Evolutionary conservation across 2,888 invertebrate species (phyloP).

Genomic region (Drosophila anomelani): DNA sequence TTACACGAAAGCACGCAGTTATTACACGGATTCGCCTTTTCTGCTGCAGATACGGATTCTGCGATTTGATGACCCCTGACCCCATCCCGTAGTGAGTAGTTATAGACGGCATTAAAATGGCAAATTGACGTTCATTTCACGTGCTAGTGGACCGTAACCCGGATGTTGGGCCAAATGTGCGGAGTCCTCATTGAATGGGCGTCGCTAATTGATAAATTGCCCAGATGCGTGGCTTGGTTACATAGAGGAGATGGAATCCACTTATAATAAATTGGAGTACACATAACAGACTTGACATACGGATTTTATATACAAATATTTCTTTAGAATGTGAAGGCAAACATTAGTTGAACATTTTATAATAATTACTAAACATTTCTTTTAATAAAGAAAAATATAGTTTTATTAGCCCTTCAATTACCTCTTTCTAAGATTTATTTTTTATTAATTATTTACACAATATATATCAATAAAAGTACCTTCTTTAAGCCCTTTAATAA

Average conservation of each 20-base stretch:
- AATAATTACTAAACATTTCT: background rate
- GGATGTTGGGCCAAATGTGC: constrained; percentile 35
- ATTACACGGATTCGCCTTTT: constrained; percentile 59
- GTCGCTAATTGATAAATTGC: constrained; percentile 78
- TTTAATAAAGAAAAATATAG: background rate
- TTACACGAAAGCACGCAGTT: constrained; percentile 73
- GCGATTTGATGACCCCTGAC: constrained; percentile 63
- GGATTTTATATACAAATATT: background rate
- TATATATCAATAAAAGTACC: background rate
- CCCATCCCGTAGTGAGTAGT: constrained; percentile 28
- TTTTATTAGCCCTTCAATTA: background rate
- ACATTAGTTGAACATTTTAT: background rate
- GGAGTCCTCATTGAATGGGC: constrained; percentile 67
- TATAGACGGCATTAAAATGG: constrained; percentile 53
- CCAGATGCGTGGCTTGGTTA: constrained; percentile 60
- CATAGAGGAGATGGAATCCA: constrained; percentile 30
- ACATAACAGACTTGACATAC: background rate
- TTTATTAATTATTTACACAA: background rate
- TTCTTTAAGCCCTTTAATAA: too few relatives aligned
- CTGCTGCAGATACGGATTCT: constrained; percentile 23
- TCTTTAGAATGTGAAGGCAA: background rate
- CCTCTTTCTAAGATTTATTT: background rate
- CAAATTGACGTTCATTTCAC: constrained; percentile 72
- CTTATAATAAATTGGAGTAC: constrained; percentile 1
- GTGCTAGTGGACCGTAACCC: constrained; percentile 60